Conservation (phyloP, 2,113 vertebrate species). For the Nothobranchius kuhntae region DNA sequence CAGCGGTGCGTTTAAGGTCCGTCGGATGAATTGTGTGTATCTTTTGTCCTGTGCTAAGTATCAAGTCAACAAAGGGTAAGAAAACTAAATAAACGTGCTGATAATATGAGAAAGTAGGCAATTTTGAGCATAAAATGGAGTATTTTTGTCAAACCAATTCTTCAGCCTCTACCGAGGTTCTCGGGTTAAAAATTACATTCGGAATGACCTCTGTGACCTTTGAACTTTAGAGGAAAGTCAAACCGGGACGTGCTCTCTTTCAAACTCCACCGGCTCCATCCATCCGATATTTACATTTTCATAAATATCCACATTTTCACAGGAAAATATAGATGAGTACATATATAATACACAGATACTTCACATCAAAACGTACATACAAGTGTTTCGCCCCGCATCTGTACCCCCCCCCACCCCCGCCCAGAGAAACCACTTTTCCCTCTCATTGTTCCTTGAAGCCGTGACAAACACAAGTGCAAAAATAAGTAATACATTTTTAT, state of each 20-base stretch:
- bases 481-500: slow-evolving; percentile 58
- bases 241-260: slow-evolving; percentile 1
- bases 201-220: slow-evolving; percentile 40
- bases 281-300: slow-evolving; percentile 74
- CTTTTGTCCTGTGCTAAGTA: slow-evolving; percentile 30
- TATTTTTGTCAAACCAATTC: slow-evolving; percentile 1
- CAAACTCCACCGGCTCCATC: slow-evolving; percentile 40
- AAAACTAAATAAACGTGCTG: slow-evolving; percentile 52
- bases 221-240: slow-evolving; percentile 20
- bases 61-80: slow-evolving; percentile 17
- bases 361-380: slow-evolving; percentile 76
- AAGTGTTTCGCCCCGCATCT: slow-evolving; percentile 44
- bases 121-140: neutral
- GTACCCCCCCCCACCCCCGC: slow-evolving; percentile 6
- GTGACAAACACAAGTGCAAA: slow-evolving; percentile 68
- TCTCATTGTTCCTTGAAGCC: slow-evolving; percentile 34
- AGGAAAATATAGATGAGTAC: slow-evolving; percentile 78
- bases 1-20: neutral
- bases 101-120: slow-evolving; percentile 36
- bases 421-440: slow-evolving; percentile 13
- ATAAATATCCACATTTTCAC: slow-evolving; percentile 78
- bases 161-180: slow-evolving; percentile 39
- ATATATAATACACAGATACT: slow-evolving; percentile 74
- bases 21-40: slow-evolving; percentile 25
- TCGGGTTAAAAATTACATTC: slow-evolving; percentile 66